These are phyloP conservation scores for Exaiptasia diaphana DNA, from an alignment of 64 coral and sea anemone species.

Conservation along the genomic window DNA sequence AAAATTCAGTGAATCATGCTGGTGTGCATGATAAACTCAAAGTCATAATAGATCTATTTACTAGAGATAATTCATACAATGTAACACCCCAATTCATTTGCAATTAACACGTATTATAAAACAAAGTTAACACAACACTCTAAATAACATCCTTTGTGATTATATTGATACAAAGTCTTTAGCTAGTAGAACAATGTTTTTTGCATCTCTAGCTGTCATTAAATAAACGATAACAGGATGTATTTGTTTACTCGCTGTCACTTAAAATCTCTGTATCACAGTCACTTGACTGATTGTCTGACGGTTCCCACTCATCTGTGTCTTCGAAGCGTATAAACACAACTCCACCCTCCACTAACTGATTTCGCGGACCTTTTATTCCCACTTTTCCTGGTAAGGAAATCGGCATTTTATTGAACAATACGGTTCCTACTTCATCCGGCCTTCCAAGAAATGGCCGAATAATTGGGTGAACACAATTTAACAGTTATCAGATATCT, in stretches of 20 bases:
- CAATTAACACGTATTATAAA: background rate
- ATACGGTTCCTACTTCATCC: background rate
- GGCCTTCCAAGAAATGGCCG: background rate
- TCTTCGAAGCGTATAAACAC: constrained; percentile 7
- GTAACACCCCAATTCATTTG: too few relatives aligned
- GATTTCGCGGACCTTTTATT: constrained; percentile 5
- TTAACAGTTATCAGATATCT: constrained; percentile 7
- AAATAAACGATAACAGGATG: background rate
- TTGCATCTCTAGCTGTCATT: background rate
- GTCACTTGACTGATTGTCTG: constrained; percentile 9
- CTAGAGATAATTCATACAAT: too few relatives aligned
- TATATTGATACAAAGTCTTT: background rate
- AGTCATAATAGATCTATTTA: too few relatives aligned
- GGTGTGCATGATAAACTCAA: too few relatives aligned
- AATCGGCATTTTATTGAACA: background rate
- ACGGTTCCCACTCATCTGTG: constrained; percentile 7
- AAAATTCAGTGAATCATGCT: too few relatives aligned
- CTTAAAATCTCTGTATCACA: constrained; percentile 10
- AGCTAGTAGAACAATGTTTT: background rate
- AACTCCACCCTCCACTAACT: constrained; percentile 2
- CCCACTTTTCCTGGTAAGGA: background rate
- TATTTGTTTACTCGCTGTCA: constrained; percentile 13
- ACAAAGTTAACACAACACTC: background rate
- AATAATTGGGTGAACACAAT: too few relatives aligned
- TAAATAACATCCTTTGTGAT: background rate